phyloP scores from a whole-genome alignment of 2,797 vertebrate genomes.

The Arremon aurantiirostris region DNA sequence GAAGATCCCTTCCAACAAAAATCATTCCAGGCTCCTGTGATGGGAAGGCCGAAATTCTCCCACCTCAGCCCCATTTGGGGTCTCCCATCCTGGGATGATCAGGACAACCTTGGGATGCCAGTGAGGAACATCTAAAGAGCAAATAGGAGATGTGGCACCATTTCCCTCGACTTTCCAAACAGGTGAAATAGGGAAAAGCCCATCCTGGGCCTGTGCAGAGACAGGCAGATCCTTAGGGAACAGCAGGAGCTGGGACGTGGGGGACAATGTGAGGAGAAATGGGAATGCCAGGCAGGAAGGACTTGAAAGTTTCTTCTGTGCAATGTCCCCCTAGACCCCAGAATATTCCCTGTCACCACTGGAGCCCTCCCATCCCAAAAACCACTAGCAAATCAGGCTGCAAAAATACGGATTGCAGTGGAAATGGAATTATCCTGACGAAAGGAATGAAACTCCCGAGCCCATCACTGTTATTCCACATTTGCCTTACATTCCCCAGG shows the following conservation, averaged over 20 bases:
- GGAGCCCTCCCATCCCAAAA: neutral
- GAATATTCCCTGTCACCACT: neutral
- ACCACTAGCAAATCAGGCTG: fast-evolving
- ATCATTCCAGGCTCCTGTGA: neutral
- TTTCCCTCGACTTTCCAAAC: neutral
- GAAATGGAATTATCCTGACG: neutral
- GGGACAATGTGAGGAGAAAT: neutral
- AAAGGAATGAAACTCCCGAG: neutral
- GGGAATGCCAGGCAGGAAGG: fast-evolving
- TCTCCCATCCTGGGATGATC: neutral
- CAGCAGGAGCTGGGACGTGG: neutral
- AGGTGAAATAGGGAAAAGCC: neutral
- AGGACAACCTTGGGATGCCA: neutral
- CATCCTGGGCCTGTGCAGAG: neutral
- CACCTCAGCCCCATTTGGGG: fast-evolving
- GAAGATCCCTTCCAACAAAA: neutral
- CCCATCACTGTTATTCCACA: fast-evolving
- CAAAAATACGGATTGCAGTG: neutral
- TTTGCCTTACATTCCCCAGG: neutral
- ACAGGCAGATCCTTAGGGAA: neutral
- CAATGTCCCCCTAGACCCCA: neutral
- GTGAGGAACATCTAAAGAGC: neutral
- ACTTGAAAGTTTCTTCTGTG: neutral
- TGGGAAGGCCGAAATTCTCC: neutral
- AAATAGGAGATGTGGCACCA: neutral